Conservation (phyloP, 2,797 vertebrate species). For the Pangasius macronema region DNA sequence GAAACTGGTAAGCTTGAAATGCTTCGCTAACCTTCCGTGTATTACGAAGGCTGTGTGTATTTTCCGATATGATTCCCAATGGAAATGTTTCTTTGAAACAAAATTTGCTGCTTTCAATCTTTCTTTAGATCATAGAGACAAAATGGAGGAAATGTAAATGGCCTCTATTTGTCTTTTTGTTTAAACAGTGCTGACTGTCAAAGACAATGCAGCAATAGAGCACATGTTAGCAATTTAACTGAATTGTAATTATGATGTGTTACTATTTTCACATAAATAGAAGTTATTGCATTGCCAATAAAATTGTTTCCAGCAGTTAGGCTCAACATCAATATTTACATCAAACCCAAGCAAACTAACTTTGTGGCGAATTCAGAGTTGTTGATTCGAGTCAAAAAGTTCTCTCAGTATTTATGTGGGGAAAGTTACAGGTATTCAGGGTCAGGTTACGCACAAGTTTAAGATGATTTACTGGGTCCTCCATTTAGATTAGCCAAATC, state of each 20-base stretch:
- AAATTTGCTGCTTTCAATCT: background rate
- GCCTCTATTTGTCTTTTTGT: background rate
- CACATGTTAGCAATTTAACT: background rate
- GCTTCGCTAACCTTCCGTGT: background rate
- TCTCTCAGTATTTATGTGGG: background rate
- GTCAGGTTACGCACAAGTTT: background rate
- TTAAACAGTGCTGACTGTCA: background rate
- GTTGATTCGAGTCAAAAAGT: background rate
- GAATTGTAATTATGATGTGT: background rate
- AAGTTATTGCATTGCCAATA: background rate
- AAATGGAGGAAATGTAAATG: background rate
- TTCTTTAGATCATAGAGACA: background rate
- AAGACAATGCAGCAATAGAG: background rate
- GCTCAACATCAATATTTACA: background rate
- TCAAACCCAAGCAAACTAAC: background rate
- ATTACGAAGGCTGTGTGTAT: background rate
- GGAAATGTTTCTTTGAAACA: background rate
- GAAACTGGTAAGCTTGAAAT: background rate
- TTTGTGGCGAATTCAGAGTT: background rate
- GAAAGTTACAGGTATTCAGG: background rate
- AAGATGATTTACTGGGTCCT: background rate
- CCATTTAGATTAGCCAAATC: background rate
- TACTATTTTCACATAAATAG: background rate
- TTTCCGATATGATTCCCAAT: background rate
- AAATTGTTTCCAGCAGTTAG: background rate